Base-by-base conservation (phyloP, 2,797 vertebrate genomes). In the Sphenodon punctatus region DNA sequence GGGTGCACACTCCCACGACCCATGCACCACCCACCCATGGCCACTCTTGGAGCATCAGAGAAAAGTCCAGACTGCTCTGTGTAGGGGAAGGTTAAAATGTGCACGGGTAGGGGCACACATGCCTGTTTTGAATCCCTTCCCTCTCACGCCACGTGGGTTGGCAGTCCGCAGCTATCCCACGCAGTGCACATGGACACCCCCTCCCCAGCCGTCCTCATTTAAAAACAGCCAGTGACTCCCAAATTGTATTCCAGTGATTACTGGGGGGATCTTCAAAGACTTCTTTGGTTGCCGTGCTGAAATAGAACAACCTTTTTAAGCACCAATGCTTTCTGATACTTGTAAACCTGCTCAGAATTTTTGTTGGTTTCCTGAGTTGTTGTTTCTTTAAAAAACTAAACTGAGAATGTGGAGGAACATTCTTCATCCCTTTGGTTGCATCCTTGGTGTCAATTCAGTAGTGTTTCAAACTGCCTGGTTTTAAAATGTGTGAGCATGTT, bases 401-500 rank as follows among this genome's bases (percentile, higher is more conserved):
- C 17, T 55, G 48, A 15, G 30, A 32, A 34, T 22, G 53, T 34
- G 19, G 32, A 12, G 58, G 30, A 23, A n/a, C n/a, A n/a, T n/a
- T n/a, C n/a, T n/a, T n/a, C n/a, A n/a, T n/a, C n/a, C n/a, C n/a
- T n/a, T n/a, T 58, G 12, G 0, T 0, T 23, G 17, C 32, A 85
- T 78, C 71, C 1, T 0, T 32, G 55, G 34, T 11, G 69, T 66
- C 73, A 19, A 15, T 23, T 70, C 20, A 64, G 32, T 0, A 0
- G 11, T 34, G 55, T 23, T 80, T 30, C 82, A 71, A 88, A 43
- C 20, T 71, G 39, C 78, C 65, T 71, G 51, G 45, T 43, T 5
- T 59, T 25, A 58, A 78, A 66, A 82, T 25, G 74, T 41, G 56
- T 73, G 32, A n/a, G n/a, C n/a, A n/a, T n/a, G n/a, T n/a, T n/a